Evolutionary conservation across 2,797 vertebrate genomes (phyloP), one percentile per base, ranked within the genome.

Genomic region (Cyclopterus lumpus): DNA sequence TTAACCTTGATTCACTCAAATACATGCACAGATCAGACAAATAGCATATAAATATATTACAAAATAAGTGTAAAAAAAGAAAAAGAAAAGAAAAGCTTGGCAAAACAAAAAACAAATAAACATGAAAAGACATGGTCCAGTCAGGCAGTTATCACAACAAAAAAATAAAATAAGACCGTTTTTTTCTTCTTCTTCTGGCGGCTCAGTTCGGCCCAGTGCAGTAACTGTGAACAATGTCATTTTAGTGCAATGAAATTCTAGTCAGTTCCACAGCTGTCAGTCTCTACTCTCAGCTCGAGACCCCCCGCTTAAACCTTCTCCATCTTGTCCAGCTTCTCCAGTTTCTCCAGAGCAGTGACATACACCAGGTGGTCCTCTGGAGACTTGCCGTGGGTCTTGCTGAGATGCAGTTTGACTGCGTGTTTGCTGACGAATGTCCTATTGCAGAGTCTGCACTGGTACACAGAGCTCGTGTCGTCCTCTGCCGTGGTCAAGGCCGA

Each of bases 401-500:
- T 99, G 93, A 99, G 97, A 96, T 99, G 98, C 95, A 99, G 97
- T 95, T 99, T 99, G 92, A 99, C 97, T 89, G 98, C 98, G 83
- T 99, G 98, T 91, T 99, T 99, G 96, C 98, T 99, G 92, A 98
- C 98, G 93, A 99, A 99, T 94, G 98, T 99, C 95, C 98, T 96
- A 95, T 98, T 99, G 95, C 98, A 99, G 93, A 99, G 96, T 95
- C 97, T 99, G 94, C 98, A 99, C 88, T 99, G 98, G 96, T 99
- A 99, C 93, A 98, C 96, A 86, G 97, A 97, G 94, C 97, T 96
- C 80, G 95, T 93, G 92, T 99, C 98, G 76, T 99, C 98, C 95
- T 99, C 98, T 65, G 91, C 91, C 26, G 90, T 91, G 88, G 91
- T 87, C 91, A 94, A 86, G 71, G 89, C 91, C 83, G 90, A 93